Evolutionary conservation across 1,140 invertebrate genomes (phyloP).

Genomic region (Drosophila pallidifrons): DNA sequence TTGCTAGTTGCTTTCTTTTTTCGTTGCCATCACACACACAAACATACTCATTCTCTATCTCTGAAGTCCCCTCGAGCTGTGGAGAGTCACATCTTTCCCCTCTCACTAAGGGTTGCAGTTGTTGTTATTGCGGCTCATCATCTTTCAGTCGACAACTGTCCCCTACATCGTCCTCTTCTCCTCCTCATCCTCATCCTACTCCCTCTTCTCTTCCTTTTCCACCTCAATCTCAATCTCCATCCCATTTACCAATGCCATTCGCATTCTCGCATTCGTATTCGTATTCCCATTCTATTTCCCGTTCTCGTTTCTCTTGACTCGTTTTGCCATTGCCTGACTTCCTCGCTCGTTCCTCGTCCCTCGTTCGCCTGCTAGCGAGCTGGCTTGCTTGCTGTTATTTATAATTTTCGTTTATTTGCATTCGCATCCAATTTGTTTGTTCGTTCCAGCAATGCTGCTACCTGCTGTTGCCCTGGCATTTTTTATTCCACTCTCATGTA

Average conservation of each 20-base stretch:
- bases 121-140: conserved; percentile 49
- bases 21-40: conserved; percentile 11
- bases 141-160: conserved; percentile 31
- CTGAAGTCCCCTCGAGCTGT: conserved; percentile 1
- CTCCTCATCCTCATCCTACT: too few species aligned
- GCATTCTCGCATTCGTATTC: conserved; percentile 35
- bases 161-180: conserved; percentile 11
- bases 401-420: conserved; percentile 84
- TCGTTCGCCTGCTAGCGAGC: background rate
- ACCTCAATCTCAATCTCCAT: background rate
- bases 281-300: conserved; percentile 28
- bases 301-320: conserved; percentile 16
- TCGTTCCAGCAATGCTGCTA: conserved; percentile 48
- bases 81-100: conserved; percentile 20
- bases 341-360: conserved; percentile 20
- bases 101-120: conserved; percentile 25
- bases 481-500: conserved; percentile 41
- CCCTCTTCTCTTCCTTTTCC: too few species aligned
- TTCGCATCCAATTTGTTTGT: conserved; percentile 84
- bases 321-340: conserved; percentile 53
- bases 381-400: conserved; percentile 76
- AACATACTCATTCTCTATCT: background rate
- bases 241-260: conserved; percentile 39
- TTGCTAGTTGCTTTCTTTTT: conserved; percentile 20
- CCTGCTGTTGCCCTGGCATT: conserved; percentile 36